Conservation (phyloP, 1,140 invertebrate species). For the Drosophila bipectinata region DNA sequence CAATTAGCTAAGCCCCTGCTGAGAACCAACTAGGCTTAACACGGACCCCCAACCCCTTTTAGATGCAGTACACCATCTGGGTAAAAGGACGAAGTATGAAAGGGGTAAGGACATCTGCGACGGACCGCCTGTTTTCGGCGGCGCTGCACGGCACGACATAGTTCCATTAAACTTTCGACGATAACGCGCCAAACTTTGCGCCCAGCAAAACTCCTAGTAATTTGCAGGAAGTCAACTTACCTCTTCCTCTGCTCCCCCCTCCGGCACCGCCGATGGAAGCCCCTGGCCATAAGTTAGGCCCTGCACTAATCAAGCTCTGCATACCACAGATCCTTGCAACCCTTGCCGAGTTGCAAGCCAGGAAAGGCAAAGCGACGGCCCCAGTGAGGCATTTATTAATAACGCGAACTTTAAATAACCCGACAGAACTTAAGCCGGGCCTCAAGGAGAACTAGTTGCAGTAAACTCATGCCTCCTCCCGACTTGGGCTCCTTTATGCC, state of each 20-base stretch:
- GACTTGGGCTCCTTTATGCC: background rate
- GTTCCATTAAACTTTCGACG: slow-evolving; percentile 73
- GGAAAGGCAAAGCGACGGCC: slow-evolving; percentile 21
- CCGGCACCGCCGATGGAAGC: background rate
- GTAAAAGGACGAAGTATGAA: too few relatives aligned
- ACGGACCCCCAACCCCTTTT: slow-evolving; percentile 7
- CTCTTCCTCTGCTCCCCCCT: background rate
- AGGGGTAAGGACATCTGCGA: slow-evolving; percentile 10
- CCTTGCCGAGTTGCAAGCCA: slow-evolving; percentile 1
- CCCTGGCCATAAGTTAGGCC: slow-evolving; percentile 58
- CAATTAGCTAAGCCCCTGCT: slow-evolving; percentile 34
- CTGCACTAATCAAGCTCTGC: slow-evolving; percentile 70
- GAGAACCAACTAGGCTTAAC: slow-evolving; percentile 29
- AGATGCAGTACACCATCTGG: slow-evolving; percentile 18
- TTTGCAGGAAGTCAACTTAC: slow-evolving; percentile 52
- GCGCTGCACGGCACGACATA: slow-evolving; percentile 65
- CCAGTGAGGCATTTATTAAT: slow-evolving; percentile 68
- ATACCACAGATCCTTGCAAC: slow-evolving; percentile 34
- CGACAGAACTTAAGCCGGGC: slow-evolving; percentile 47
- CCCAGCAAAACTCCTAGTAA: slow-evolving; percentile 61
- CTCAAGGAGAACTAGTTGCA: slow-evolving; percentile 10
- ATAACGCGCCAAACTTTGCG: slow-evolving; percentile 71
- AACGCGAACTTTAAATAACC: slow-evolving; percentile 74
- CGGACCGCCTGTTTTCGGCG: slow-evolving; percentile 3
- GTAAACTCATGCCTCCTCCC: slow-evolving; percentile 1